phyloP scores from a whole-genome alignment of 1,140 invertebrate species.

The Trinorchestia longiramus region DNA sequence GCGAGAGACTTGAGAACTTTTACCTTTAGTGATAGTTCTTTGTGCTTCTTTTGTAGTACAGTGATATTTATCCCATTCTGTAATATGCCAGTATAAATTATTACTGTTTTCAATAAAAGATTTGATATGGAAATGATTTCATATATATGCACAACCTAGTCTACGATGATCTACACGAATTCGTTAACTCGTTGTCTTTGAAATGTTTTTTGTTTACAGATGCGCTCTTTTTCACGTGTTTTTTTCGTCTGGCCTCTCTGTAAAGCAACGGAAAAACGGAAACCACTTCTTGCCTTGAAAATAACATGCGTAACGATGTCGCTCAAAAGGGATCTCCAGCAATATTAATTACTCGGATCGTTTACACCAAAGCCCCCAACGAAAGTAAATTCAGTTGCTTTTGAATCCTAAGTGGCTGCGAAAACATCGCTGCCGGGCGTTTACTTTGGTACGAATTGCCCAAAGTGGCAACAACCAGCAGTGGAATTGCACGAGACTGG shows the following conservation, averaged over 20 bases:
- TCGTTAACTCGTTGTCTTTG: not conserved
- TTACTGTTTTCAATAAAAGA: not conserved
- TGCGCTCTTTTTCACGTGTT: not conserved
- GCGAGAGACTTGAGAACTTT: too few relatives aligned
- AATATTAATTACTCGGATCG: not conserved
- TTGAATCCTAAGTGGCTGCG: not conserved
- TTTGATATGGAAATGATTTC: not conserved
- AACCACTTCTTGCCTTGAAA: not conserved
- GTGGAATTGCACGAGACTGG: not conserved
- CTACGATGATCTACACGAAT: not conserved
- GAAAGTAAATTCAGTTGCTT: not conserved
- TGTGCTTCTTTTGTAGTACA: too few relatives aligned
- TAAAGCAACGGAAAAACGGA: not conserved
- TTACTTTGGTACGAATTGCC: not conserved
- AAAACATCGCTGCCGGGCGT: not conserved
- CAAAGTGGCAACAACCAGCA: not conserved
- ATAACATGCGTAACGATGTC: not conserved
- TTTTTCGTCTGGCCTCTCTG: not conserved
- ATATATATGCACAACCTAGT: not conserved
- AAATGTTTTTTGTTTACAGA: not conserved
- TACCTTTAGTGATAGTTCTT: too few relatives aligned
- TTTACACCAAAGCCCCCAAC: not conserved
- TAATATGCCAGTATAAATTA: too few relatives aligned
- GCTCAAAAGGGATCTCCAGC: not conserved
- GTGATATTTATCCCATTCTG: too few relatives aligned